Percentiles rank a stretch among this genome's conserved stretches.
Evolutionary conservation across 2,888 invertebrate genomes (phyloP).

Genomic region (Abrostola triplasia): DNA sequence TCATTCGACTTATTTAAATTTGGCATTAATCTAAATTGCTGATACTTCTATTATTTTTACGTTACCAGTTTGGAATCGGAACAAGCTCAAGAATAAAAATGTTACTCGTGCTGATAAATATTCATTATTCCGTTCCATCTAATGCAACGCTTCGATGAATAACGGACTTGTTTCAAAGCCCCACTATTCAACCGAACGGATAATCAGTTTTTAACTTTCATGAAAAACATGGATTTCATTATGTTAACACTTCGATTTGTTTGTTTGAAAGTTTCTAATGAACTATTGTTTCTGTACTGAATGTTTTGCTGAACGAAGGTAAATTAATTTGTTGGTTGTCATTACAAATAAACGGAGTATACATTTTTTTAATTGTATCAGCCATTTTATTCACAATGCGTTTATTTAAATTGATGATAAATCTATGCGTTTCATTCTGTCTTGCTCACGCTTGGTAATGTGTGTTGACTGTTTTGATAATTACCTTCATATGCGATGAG

Average conservation of each 20-base stretch:
- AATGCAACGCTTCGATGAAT: slow-evolving; percentile 38
- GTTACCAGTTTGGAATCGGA: slow-evolving; percentile 20
- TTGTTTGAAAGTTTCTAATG: slow-evolving; percentile 9
- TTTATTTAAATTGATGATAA: too few species aligned
- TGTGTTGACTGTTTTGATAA: too few species aligned
- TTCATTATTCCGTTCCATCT: slow-evolving; percentile 50
- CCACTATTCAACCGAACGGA: slow-evolving; percentile 23
- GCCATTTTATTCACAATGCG: too few species aligned
- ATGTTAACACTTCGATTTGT: slow-evolving; percentile 30
- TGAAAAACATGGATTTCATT: slow-evolving; percentile 34
- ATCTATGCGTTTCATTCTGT: too few species aligned
- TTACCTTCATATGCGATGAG: too few species aligned
- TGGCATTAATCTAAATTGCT: slow-evolving; percentile 45
- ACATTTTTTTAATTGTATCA: too few species aligned
- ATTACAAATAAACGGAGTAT: too few species aligned
- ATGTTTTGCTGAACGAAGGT: slow-evolving; percentile 11
- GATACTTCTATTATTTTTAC: slow-evolving; percentile 44
- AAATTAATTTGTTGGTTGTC: too few species aligned
- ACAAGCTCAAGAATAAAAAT: slow-evolving; percentile 33
- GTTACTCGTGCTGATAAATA: slow-evolving; percentile 51
- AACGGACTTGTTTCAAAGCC: slow-evolving; percentile 11
- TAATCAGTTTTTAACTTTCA: slow-evolving; percentile 37
- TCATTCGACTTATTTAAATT: slow-evolving; percentile 16
- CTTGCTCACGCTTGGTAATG: too few species aligned
- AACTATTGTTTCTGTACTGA: slow-evolving; percentile 11